These are phyloP conservation scores for Cossypha polioptera DNA, from an alignment of 2,797 vertebrate species.

Conservation along the genomic window DNA sequence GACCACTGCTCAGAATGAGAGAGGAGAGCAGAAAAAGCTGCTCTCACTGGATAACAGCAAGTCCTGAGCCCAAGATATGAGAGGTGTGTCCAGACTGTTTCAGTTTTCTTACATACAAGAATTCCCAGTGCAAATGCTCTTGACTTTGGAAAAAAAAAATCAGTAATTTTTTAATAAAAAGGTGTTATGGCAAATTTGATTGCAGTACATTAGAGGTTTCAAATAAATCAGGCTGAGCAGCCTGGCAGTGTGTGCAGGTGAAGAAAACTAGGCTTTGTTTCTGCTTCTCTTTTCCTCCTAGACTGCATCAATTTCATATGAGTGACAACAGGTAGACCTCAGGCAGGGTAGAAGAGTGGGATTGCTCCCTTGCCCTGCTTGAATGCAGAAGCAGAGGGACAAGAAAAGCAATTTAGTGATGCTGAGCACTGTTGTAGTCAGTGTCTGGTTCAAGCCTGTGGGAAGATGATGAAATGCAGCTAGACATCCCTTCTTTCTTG, in stretches of 20 bases:
- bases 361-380: neutral
- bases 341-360: neutral
- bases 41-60: neutral
- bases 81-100: neutral
- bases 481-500: neutral
- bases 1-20: neutral
- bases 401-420: neutral
- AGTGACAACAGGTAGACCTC: neutral
- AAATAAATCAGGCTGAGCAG: neutral
- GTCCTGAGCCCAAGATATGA: neutral
- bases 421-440: neutral
- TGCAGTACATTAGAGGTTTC: neutral
- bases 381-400: neutral
- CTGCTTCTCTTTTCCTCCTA: neutral
- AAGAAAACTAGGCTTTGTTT: neutral
- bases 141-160: neutral
- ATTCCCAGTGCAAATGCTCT: neutral
- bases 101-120: neutral
- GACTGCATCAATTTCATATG: neutral
- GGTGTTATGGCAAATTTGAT: neutral
- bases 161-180: neutral
- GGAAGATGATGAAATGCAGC: neutral
- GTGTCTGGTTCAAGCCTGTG: neutral
- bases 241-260: neutral
- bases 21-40: neutral